Percentiles rank a stretch among this genome's conserved stretches.
Evolutionary conservation across 1,140 invertebrate species (phyloP).

Genomic region (Scaptomyza hsui): DNA sequence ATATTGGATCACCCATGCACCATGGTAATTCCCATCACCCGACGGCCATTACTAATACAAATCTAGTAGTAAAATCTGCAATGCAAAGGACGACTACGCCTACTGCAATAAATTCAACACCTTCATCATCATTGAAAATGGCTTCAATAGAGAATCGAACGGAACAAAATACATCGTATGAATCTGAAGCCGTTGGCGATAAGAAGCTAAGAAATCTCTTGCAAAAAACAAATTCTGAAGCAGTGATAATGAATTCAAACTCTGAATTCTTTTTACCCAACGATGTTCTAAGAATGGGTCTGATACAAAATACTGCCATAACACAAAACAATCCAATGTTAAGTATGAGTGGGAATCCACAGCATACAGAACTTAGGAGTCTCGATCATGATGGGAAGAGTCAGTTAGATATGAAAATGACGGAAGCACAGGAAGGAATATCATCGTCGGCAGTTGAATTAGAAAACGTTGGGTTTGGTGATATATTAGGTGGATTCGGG

Average conservation of each 20-base stretch:
- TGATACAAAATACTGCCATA: constrained; percentile 55
- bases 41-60: constrained; percentile 48
- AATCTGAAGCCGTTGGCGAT: constrained; percentile 58
- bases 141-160: constrained; percentile 45
- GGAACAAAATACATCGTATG: constrained; percentile 51
- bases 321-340: constrained; percentile 75
- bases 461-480: constrained; percentile 87
- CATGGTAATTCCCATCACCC: constrained; percentile 38
- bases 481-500: constrained; percentile 91
- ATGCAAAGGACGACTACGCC: constrained; percentile 37
- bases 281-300: constrained; percentile 60
- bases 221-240: constrained; percentile 63
- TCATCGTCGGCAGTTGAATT: constrained; percentile 67
- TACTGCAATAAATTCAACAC: constrained; percentile 19
- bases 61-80: constrained; percentile 47
- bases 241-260: constrained; percentile 56
- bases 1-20: constrained; percentile 35
- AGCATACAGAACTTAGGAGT: constrained; percentile 51
- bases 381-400: constrained; percentile 63
- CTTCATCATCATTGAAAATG: constrained; percentile 45
- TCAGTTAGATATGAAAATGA: constrained; percentile 54
- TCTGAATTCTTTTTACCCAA: constrained; percentile 63
- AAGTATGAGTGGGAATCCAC: constrained; percentile 60
- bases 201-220: constrained; percentile 67
- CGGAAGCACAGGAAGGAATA: constrained; percentile 59